Evolutionary conservation across 2,113 vertebrate genomes (phyloP), one percentile per base, ranked within the genome.

Genomic region (Corythoichthys intestinalis): DNA sequence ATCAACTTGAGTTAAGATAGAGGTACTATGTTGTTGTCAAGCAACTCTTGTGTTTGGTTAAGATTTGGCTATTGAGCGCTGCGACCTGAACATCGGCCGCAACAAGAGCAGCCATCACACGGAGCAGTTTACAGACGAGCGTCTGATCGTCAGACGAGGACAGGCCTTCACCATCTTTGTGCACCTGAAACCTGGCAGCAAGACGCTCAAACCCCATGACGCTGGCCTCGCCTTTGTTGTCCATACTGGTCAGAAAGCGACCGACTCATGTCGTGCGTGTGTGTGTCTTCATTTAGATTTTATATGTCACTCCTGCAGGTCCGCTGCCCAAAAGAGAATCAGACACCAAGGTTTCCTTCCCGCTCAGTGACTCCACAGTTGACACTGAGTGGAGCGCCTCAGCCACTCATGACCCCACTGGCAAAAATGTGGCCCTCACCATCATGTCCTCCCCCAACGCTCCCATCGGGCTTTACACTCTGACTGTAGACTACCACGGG

Each of bases 21-120:
- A 28, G 20, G 20, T 28, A 28, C 20, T 28, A 28, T 53, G 17
- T 53, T 5, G 6, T 53, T 17, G 50, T 53, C 4, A 44, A 41
- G 39, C 39, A 6, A 3, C 39, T 60, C 14, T 4, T 41, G 13
- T 59, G 38, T 61, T 44, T 17, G 15, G 17, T 4, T 11, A 15
- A 97, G 95, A 83, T 0, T 74, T 96, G 76, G 57, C 91, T 44
- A 80, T 96, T 47, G 91, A 94, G 35, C 69, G 63, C 0, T 93
- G 89, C 68, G 93, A 97, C 82, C 86, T 96, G 82, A 80, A 93
- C 66, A 86, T 91, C 5, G 85, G 90, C 54, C 71, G 13, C 72
- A 98, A 98, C 2, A 91, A 86, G 59, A 78, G 0, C 4, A 87
- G 86, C 65, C 95, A 97, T 84, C 83, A 90, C 34, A 96, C 94